Evolutionary conservation across 2,113 vertebrate genomes (phyloP).

Genomic region (Brachionichthys hirsutus): DNA sequence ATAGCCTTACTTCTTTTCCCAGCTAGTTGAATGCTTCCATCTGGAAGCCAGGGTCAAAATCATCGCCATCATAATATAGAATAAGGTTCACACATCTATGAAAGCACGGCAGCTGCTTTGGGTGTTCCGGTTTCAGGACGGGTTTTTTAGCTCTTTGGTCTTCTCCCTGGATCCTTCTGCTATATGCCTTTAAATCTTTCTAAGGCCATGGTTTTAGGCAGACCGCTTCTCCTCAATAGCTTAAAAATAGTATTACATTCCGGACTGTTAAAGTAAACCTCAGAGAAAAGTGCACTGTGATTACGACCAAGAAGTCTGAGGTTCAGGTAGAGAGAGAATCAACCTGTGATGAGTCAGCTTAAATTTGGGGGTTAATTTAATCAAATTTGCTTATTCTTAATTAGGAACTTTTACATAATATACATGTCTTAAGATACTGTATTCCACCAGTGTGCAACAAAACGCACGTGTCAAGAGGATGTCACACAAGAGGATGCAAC

Average conservation of each 20-base stretch:
- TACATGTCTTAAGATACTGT: no score
- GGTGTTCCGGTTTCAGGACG: conserved; percentile 36
- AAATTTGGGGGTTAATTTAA: background rate
- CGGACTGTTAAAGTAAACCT: no score
- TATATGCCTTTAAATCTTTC: conserved; percentile 19
- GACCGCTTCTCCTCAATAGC: conserved; percentile 28
- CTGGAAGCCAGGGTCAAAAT: conserved; percentile 40
- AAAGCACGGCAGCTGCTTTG: background rate
- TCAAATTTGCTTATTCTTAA: background rate
- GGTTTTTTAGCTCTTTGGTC: conserved; percentile 10
- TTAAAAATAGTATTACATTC: conserved; percentile 43
- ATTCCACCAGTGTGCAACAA: conserved; percentile 15
- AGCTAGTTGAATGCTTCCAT: conserved; percentile 35
- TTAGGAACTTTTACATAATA: no score
- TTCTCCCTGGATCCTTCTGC: conserved; percentile 16
- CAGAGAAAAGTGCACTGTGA: conserved; percentile 20
- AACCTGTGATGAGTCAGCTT: conserved; percentile 8
- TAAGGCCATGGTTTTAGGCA: conserved; percentile 18
- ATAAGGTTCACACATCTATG: conserved; percentile 11
- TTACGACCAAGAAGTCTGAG: conserved; percentile 6
- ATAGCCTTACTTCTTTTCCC: conserved; percentile 24
- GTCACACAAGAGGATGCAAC: conserved; percentile 16
- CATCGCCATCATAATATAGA: conserved; percentile 20
- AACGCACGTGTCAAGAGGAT: conserved; percentile 4
- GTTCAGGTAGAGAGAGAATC: conserved; percentile 10